Evolutionary conservation across 2,888 invertebrate species (phyloP).

Genomic region (Aelia acuminata): DNA sequence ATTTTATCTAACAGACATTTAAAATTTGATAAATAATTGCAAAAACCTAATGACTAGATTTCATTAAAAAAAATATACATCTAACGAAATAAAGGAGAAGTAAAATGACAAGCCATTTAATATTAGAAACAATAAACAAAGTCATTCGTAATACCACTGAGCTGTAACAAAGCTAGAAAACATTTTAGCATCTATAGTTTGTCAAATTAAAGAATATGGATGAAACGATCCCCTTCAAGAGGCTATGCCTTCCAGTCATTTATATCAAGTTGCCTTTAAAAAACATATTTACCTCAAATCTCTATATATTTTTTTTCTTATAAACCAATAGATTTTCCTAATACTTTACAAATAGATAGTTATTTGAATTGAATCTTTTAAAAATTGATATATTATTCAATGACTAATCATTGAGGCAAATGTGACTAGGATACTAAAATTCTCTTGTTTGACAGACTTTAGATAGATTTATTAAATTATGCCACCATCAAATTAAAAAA

Average conservation of each 20-base stretch:
- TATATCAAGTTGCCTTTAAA: neutral
- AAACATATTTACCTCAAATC: neutral
- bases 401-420: neutral
- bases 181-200: neutral
- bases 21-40: constrained; percentile 16
- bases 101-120: constrained; percentile 25
- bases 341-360: neutral
- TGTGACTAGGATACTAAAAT: neutral
- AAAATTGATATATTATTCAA: neutral
- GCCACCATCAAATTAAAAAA: neutral
- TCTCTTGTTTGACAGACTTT: neutral
- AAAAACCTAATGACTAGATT: constrained; percentile 40
- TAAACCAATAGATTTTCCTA: neutral
- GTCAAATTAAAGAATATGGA: neutral
- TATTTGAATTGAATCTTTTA: neutral
- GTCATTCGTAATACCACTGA: neutral
- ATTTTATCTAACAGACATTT: constrained; percentile 23
- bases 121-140: neutral
- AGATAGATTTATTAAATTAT: neutral
- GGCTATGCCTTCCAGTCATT: neutral
- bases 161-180: neutral
- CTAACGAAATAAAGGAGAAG: constrained; percentile 20
- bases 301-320: neutral
- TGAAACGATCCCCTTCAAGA: neutral
- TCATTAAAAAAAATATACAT: neutral